Conservation (phyloP, 2,797 vertebrate species). For the Sarcoramphus papa region DNA sequence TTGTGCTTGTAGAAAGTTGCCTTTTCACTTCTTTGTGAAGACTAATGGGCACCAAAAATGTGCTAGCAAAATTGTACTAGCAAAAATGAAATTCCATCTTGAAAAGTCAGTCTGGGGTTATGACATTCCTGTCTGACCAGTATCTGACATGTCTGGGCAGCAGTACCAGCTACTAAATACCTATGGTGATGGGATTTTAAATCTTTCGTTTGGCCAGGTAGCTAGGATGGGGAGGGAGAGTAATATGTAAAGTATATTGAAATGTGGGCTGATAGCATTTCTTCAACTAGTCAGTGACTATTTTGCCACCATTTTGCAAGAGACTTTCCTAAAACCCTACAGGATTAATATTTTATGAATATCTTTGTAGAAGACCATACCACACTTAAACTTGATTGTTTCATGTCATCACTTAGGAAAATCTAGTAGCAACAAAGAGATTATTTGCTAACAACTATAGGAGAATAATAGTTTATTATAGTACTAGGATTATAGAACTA, state of each 20-base stretch:
- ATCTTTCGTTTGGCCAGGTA: neutral
- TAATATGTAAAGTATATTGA: neutral
- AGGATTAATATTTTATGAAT: neutral
- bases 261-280: neutral
- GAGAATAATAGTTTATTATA: conserved; percentile 20
- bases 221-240: neutral
- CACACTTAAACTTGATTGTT: neutral
- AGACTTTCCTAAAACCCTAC: neutral
- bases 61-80: neutral
- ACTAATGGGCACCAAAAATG: neutral
- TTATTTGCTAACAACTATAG: neutral
- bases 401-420: neutral
- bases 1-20: neutral
- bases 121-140: neutral
- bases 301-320: neutral
- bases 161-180: neutral
- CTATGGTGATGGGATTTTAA: neutral
- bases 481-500: neutral
- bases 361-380: neutral
- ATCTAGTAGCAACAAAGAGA: neutral
- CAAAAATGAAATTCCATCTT: neutral
- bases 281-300: neutral
- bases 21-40: neutral
- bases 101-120: neutral
- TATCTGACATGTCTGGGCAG: neutral